Evolutionary conservation across 2,113 vertebrate genomes (phyloP), one percentile per base, ranked within the genome.

Genomic region (Diadophis punctatus): DNA sequence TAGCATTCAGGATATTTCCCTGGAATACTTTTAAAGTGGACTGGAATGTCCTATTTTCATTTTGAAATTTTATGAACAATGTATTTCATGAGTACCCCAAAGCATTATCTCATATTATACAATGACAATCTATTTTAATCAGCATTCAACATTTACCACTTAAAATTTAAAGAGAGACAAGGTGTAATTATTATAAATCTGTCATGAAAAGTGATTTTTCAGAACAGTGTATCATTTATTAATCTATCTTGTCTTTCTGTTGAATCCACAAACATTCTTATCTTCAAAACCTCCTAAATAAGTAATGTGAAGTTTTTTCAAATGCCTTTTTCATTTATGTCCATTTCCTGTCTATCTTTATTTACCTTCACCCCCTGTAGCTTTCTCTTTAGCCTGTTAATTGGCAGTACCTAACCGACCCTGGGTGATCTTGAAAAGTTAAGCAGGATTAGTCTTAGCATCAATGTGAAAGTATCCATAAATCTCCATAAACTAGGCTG

Each of bases 101-200:
- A 91, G 63, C 89, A 90, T 92, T 84, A 22, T 9, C 2, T 55
- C 49, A 87, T 87, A 51, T 46, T 84, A 94, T 43, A 25, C 51
- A 92, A 39, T 8, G 87, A 12, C 9, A 56, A 2, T 46, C 90
- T 39, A 2, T 51, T 92, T 46, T 92, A 53, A 55, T 63, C 51
- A 60, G 52, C 34, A 60, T 56, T 85, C 93, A 94, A 93, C 88
- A 93, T 93, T 88, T 89, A 92, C 91, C 60, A 90, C 18, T 3
- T 1, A 34, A 30, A 91, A 94, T 84, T 89, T 85, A 88, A 93
- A 2, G 91, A 93, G n/a, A 91, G 89, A 55, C 84, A 58, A 94
- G 74, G 92, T 93, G 93, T 92, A 95, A 92, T 93, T 94, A 95
- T 91, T 89, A 95, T 84, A 90, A 90, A 93, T 96, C 93, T 93